Evolutionary conservation across 2,797 vertebrate genomes (phyloP).

Genomic region (Graptemys geographica): DNA sequence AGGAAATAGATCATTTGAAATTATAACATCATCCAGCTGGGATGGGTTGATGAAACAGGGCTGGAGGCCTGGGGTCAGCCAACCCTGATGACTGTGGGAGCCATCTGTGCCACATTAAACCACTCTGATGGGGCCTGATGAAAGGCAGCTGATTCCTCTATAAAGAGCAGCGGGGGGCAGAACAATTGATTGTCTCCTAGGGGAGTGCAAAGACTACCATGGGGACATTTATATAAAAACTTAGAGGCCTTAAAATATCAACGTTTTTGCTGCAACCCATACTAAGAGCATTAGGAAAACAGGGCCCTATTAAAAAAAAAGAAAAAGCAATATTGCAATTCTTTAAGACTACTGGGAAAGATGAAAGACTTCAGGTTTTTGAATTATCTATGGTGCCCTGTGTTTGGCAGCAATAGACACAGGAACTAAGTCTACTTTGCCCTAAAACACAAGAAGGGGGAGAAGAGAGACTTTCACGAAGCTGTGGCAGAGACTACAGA

Average conservation of each 20-base stretch:
- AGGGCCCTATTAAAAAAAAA: too few relatives aligned
- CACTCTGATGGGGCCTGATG: background rate
- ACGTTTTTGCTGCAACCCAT: background rate
- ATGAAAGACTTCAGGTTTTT: too few relatives aligned
- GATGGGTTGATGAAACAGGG: background rate
- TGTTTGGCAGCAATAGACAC: background rate
- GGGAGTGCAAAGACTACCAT: background rate
- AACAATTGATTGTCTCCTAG: too few relatives aligned
- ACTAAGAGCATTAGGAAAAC: background rate
- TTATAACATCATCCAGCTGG: background rate
- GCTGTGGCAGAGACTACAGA: background rate
- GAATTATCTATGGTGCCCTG: too few relatives aligned
- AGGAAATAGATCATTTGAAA: background rate
- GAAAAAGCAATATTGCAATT: too few relatives aligned
- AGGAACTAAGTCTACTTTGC: background rate
- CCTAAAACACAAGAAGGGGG: background rate
- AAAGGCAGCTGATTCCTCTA: background rate
- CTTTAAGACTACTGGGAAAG: too few relatives aligned
- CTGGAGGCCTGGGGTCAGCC: background rate
- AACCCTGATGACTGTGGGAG: background rate
- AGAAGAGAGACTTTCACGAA: background rate
- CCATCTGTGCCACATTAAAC: background rate
- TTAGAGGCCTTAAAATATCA: background rate
- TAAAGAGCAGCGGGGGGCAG: background rate
- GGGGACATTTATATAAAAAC: background rate